Conservation (phyloP, 2,888 invertebrate genomes). For the Siphlonurus alternatus region DNA sequence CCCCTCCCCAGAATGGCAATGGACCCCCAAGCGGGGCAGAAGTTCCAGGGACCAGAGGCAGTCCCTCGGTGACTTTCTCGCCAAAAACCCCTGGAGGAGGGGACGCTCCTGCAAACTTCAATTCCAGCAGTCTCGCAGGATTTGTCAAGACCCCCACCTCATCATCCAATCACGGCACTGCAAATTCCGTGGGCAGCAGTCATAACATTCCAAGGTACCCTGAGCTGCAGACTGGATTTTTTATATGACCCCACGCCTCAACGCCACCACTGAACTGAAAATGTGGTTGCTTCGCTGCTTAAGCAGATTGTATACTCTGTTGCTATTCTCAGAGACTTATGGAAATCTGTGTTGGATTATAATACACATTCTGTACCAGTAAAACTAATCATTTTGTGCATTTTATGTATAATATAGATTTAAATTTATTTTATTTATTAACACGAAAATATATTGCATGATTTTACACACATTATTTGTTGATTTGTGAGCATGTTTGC, state of each 20-base stretch:
- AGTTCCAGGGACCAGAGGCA: constrained; percentile 5
- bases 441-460: too few species aligned
- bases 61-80: constrained; percentile 11
- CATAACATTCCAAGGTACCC: constrained; percentile 15
- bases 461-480: neutral
- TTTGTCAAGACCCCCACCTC: constrained; percentile 7
- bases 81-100: constrained; percentile 9
- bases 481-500: neutral
- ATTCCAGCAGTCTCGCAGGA: constrained; percentile 8
- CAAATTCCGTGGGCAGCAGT: constrained; percentile 16
- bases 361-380: too few species aligned
- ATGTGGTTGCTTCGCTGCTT: too few species aligned
- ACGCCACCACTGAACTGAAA: constrained; percentile 3
- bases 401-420: too few species aligned
- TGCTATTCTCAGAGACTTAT: too few species aligned
- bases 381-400: too few species aligned
- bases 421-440: too few species aligned
- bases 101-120: constrained; percentile 8
- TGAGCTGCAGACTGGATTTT: constrained; percentile 14
- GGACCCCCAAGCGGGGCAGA: constrained; percentile 7
- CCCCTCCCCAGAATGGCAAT: constrained; percentile 18
- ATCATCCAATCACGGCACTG: constrained; percentile 6
- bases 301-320: too few species aligned
- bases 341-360: too few species aligned
- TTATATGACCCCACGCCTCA: constrained; percentile 14